Evolutionary conservation across 2,113 vertebrate genomes (phyloP), one percentile per base, ranked within the genome.

Genomic region (Sebastes schlegelii): DNA sequence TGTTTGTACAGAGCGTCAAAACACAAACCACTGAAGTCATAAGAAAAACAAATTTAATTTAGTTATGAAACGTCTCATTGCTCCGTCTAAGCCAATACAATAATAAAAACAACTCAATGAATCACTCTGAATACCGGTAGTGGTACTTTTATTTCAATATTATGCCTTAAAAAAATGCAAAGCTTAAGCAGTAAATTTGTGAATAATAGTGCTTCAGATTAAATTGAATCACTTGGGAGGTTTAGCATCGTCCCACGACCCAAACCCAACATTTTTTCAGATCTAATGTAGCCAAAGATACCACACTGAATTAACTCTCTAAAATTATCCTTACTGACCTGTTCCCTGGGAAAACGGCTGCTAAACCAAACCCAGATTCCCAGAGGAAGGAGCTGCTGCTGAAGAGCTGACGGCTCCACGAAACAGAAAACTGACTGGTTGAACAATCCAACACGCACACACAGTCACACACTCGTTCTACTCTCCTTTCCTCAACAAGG

Each of bases 311-410:
- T 42, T 67, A 48, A 74, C 65, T 62, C 0, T 5, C 1, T 77
- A 74, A 65, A 73, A 74, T 71, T 19, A 84, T 55, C 34, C 54
- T 49, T 26, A 80, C 87, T 88, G 86, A 92, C 87, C 80, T 73
- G 69, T 62, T 88, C 66, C 49, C 81, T 83, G 67, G 45, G 43
- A 86, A 89, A 89, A 79, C 12, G 6, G 43, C 77, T 40, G 34
- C 67, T 48, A 67, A 82, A 75, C 0, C 42, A 83, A 88, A 86
- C 5, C 43, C 19, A 12, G 60, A 79, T 61, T 82, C 73, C 26
- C 40, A 75, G 46, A 76, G 40, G 45, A 87, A 60, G 9, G 17
- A 23, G 74, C 67, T 74, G 73, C 42, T 72, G 62, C 63, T 67
- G 52, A 52, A 7, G 51, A 85, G 40, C 1, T 11, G 80, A 79